Evolutionary conservation across 2,888 invertebrate species (phyloP), one percentile per base, ranked within the genome.

Genomic region (Drosophila cognata): DNA sequence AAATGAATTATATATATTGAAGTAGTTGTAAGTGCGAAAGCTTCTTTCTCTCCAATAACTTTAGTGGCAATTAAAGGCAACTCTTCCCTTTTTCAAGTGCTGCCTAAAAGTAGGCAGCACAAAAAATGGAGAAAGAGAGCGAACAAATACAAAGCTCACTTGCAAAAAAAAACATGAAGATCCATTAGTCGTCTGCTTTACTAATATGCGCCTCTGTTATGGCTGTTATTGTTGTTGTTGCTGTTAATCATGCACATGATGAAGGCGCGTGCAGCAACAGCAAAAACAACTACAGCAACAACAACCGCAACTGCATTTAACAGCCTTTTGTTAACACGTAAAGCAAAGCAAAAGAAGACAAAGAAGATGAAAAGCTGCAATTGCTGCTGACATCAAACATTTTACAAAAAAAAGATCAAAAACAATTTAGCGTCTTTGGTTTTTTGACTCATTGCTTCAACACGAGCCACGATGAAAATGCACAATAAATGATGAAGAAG

Each of bases 51-150:
- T 61, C 33, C 33, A 43, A n/a, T 41, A 66, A 48, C 28, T 68
- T 46, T 10, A 38, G 18, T 10, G n/a, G 41, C 46, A 59, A 65
- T 51, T 60, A 56, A 48, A 35, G 21, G 7, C 51, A 29, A 10
- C n/a, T 38, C 16, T 21, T 21, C 16, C 8, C 41, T 6, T 43
- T 67, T 76, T 62, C 8, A 21, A 6, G 16, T 0, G 18, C 58
- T 21, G 87, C 86, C 86, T 77, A 60, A 86, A 85, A 86, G 85
- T 86, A 86, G 81, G 82, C 86, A 84, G 70, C 57, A 31, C 0
- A 55, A 65, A 69, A 6, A 35, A 25, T 51, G 6, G 8, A 46
- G 21, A 25, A 13, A 46, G 13, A 43, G 18, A 18, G 3, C 7
- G 0, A 18, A 21, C 11, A 11, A n/a, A 33, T 33, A 33, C 41